These are phyloP conservation scores for Rhineura floridana DNA, from an alignment of 2,113 vertebrate species.

Conservation along the genomic window DNA sequence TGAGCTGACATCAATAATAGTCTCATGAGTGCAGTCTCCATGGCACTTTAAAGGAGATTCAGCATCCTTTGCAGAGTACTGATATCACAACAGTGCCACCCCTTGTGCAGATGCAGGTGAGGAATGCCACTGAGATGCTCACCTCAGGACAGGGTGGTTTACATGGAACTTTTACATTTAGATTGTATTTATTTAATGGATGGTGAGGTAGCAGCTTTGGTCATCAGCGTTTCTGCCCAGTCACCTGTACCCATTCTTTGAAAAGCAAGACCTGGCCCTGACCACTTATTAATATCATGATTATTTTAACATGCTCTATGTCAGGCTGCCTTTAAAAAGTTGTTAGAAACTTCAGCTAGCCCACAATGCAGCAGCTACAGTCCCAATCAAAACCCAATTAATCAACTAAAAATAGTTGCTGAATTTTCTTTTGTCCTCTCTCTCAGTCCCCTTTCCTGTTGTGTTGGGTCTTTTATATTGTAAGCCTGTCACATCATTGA, in stretches of 20 bases:
- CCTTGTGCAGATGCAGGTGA: neutral
- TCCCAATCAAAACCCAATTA: no score
- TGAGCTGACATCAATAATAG: neutral
- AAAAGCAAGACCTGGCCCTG: no score
- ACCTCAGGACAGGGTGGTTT: neutral
- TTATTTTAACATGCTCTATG: neutral
- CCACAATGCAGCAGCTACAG: neutral
- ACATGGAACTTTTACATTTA: neutral
- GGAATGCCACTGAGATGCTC: neutral
- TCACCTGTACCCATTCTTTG: neutral
- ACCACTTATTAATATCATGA: neutral
- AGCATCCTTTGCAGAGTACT: neutral
- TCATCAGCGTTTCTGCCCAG: neutral
- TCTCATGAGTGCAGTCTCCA: neutral
- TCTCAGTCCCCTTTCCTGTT: no score
- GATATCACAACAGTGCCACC: neutral
- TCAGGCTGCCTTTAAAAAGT: neutral
- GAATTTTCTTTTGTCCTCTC: no score
- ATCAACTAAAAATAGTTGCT: no score
- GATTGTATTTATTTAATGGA: neutral
- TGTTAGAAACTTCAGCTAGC: neutral
- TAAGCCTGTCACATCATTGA: no score
- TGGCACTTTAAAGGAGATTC: neutral
- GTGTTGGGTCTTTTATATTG: no score
- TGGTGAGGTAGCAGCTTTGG: neutral